phyloP scores from a whole-genome alignment of 2,888 invertebrate species.

The Melieria picta region DNA sequence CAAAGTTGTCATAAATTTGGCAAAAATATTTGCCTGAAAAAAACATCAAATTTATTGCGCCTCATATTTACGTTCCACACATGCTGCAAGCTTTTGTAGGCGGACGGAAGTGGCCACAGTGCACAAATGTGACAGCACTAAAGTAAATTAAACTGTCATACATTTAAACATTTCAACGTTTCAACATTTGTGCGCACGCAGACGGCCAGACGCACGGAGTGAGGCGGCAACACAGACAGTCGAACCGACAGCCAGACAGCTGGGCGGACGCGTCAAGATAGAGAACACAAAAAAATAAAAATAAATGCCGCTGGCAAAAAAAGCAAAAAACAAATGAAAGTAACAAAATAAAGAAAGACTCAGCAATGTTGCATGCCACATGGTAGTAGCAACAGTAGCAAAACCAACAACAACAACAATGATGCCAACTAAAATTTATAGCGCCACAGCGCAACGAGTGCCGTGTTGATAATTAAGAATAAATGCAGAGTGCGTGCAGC shows the following conservation, averaged over 20 bases:
- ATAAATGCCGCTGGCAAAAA: no score
- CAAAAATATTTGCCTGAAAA: no score
- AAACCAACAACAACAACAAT: background rate
- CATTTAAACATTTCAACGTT: slow-evolving; percentile 10
- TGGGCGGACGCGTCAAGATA: background rate
- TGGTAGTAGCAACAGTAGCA: background rate
- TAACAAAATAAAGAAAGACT: background rate
- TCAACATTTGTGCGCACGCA: background rate
- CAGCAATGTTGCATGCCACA: background rate
- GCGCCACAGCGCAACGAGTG: background rate
- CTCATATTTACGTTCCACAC: no score
- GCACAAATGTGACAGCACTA: slow-evolving; percentile 10
- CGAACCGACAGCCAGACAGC: slow-evolving; percentile 30
- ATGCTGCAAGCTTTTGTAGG: no score
- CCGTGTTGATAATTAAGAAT: slow-evolving; percentile 56
- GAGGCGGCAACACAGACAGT: slow-evolving; percentile 16
- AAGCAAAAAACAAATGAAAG: background rate
- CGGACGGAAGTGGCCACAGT: no score
- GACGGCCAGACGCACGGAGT: no score
- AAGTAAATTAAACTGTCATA: slow-evolving; percentile 61
- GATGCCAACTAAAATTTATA: background rate
- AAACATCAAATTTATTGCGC: no score
- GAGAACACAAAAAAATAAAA: no score
- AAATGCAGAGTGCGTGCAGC: slow-evolving; percentile 53
- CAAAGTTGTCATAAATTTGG: no score